Conservation (phyloP, 2,113 vertebrate species). For the Bettongia penicillata region DNA sequence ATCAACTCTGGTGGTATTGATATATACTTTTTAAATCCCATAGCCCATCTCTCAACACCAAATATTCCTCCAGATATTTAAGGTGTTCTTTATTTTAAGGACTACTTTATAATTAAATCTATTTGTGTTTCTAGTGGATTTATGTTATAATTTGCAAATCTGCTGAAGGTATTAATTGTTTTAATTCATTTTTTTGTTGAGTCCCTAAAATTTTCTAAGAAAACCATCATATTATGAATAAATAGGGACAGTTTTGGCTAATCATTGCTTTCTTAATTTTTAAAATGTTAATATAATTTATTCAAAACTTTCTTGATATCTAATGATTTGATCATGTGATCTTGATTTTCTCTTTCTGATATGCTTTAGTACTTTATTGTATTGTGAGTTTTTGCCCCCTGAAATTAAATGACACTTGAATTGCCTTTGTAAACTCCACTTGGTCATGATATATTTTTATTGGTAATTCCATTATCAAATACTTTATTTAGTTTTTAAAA, state of each 20-base stretch:
- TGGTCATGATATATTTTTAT: no score
- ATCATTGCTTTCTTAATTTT: background rate
- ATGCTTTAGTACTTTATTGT: background rate
- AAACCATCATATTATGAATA: background rate
- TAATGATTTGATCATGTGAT: background rate
- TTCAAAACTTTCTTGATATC: background rate
- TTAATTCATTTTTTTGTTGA: background rate
- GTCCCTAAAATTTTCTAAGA: background rate
- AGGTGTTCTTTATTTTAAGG: background rate
- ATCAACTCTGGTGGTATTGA: background rate
- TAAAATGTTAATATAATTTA: background rate
- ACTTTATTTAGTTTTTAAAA: background rate
- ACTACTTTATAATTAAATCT: background rate
- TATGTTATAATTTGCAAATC: background rate
- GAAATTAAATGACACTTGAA: background rate
- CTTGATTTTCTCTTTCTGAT: background rate
- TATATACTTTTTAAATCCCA: background rate
- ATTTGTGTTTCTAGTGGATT: background rate
- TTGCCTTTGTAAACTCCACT: background rate
- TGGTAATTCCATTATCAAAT: background rate
- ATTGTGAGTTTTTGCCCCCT: background rate
- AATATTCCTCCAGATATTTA: background rate
- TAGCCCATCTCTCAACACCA: background rate
- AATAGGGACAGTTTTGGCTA: background rate
- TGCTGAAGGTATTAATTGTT: background rate